phyloP scores from a whole-genome alignment of 1,140 invertebrate species.

The Pseudachorutes palmiensis region DNA sequence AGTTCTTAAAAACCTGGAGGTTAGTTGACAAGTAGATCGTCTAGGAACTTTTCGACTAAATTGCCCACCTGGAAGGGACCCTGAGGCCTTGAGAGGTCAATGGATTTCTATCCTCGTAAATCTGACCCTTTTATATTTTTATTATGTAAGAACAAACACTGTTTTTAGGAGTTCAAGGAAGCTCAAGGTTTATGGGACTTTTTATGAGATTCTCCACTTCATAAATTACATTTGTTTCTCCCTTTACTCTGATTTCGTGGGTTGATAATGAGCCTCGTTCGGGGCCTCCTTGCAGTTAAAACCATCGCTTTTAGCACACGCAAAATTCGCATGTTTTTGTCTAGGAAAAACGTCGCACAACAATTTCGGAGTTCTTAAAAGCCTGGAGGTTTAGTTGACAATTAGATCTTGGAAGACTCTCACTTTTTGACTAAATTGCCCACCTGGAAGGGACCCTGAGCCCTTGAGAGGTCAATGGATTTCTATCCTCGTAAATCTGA shows the following conservation, averaged over 20 bases:
- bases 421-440: not conserved
- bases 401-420: not conserved
- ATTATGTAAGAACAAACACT: not conserved
- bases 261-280: not conserved
- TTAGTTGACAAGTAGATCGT: not conserved
- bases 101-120: not conserved
- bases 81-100: not conserved
- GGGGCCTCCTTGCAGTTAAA: not conserved
- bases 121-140: not conserved
- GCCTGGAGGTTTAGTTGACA: not conserved
- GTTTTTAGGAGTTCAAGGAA: conserved; percentile 9
- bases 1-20: not conserved
- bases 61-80: not conserved
- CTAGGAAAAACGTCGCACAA: not conserved
- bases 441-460: not conserved
- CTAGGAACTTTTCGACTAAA: not conserved
- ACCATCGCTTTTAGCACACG: not conserved
- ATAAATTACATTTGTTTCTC: not conserved
- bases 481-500: not conserved
- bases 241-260: not conserved
- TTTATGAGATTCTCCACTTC: not conserved
- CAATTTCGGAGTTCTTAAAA: not conserved
- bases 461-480: not conserved
- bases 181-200: conserved; percentile 16
- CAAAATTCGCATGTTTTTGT: not conserved